Evolutionary conservation across 2,888 invertebrate species (phyloP).

Genomic region (Gryllus longicercus): DNA sequence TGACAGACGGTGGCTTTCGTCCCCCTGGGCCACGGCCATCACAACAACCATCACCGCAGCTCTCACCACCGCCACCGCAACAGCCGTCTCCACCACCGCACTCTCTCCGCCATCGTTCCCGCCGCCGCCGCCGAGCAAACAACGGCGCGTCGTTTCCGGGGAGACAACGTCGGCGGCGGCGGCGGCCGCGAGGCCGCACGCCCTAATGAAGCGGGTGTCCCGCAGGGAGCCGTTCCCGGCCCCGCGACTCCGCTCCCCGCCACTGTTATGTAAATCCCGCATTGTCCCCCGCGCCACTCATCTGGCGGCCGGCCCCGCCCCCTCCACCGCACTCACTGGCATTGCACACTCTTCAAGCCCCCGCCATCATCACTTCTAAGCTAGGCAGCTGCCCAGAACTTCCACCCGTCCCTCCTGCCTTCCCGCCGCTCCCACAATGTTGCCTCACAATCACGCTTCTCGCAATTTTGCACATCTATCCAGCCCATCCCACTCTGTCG

Average conservation of each 20-base stretch:
- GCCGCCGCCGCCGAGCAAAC: background rate
- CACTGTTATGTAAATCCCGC: conserved; percentile 17
- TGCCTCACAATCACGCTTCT: too few relatives aligned
- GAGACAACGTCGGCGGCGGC: background rate
- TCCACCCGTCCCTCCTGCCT: too few relatives aligned
- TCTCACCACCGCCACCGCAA: background rate
- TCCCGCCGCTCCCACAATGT: too few relatives aligned
- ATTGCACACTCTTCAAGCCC: too few relatives aligned
- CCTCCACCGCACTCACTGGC: background rate
- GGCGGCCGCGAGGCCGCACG: background rate
- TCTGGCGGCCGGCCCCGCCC: background rate
- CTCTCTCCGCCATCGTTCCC: background rate
- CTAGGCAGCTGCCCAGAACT: too few relatives aligned
- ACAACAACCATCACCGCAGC: too few relatives aligned
- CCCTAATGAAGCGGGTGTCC: background rate
- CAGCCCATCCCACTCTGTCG: too few relatives aligned
- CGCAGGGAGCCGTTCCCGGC: background rate
- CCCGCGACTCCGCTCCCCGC: background rate
- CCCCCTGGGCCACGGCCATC: too few relatives aligned
- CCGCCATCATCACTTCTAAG: too few relatives aligned
- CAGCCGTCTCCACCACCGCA: background rate
- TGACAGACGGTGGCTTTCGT: too few relatives aligned
- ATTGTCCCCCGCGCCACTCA: background rate
- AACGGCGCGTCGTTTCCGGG: background rate
- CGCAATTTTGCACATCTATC: too few relatives aligned